These are phyloP conservation scores for Hyppa rectilinea DNA, from an alignment of 2,888 invertebrate genomes.

Conservation along the genomic window DNA sequence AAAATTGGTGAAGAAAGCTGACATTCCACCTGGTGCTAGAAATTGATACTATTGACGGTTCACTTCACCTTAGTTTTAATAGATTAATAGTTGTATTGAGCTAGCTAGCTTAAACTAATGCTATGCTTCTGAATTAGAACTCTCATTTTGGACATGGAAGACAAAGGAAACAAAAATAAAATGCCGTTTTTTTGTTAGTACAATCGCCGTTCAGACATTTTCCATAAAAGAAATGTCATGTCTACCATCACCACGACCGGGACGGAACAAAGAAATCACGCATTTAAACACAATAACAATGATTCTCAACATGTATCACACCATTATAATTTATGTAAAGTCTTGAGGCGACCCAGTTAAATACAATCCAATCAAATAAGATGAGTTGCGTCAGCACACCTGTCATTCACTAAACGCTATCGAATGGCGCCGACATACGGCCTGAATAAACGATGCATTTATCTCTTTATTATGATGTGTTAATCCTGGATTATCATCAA, in stretches of 20 bases:
- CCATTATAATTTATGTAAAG: conserved; percentile 49
- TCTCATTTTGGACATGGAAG: too few species aligned
- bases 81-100: too few species aligned
- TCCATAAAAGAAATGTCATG: background rate
- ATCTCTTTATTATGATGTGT: conserved; percentile 91
- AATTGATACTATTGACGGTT: too few species aligned
- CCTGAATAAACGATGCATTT: conserved; percentile 88
- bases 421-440: conserved; percentile 87
- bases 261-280: background rate
- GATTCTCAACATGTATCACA: conserved; percentile 26
- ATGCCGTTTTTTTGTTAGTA: too few species aligned
- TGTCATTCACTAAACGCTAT: conserved; percentile 85
- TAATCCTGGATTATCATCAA: conserved; percentile 90
- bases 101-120: too few species aligned
- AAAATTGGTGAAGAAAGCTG: too few species aligned
- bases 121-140: too few species aligned
- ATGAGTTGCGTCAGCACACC: conserved; percentile 85
- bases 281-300: conserved; percentile 13
- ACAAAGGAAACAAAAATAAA: too few species aligned
- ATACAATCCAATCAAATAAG: conserved; percentile 76
- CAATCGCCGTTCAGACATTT: background rate
- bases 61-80: too few species aligned
- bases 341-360: conserved; percentile 52
- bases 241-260: background rate
- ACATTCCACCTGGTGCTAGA: too few species aligned